Percentiles rank a stretch among this genome's conserved stretches.
Evolutionary conservation across 2,888 invertebrate genomes (phyloP).

Genomic region (Hyposoter didymator): DNA sequence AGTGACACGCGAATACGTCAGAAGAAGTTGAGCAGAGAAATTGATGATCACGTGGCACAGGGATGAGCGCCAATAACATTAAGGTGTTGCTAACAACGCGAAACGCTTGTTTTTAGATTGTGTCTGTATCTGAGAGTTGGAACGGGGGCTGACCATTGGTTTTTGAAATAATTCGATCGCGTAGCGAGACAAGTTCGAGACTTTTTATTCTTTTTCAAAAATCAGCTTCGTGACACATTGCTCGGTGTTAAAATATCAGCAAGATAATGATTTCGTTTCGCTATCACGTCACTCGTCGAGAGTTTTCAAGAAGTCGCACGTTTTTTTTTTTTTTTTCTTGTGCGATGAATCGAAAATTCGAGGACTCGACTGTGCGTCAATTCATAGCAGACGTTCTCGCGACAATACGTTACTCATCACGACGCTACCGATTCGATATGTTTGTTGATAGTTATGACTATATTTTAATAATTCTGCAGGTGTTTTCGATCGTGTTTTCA

Average conservation of each 20-base stretch:
- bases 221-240: not conserved
- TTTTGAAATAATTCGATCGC: constrained; percentile 19
- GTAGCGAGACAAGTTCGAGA: not conserved
- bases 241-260: not conserved
- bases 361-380: not conserved
- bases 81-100: constrained; percentile 13
- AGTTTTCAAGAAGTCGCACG: constrained; percentile 15
- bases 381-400: not conserved
- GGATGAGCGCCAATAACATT: constrained; percentile 53
- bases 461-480: not conserved
- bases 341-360: not conserved
- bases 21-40: constrained; percentile 5
- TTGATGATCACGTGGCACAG: constrained; percentile 38
- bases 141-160: constrained; percentile 2
- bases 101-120: constrained; percentile 41
- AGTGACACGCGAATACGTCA: constrained; percentile 6
- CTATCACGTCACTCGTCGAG: not conserved
- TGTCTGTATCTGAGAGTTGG: not conserved
- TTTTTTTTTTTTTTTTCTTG: not conserved
- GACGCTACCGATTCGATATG: not conserved
- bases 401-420: not conserved
- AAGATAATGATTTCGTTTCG: not conserved
- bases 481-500: not conserved
- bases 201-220: not conserved
- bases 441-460: not conserved